Evolutionary conservation across 2,888 invertebrate species (phyloP), one percentile per base, ranked within the genome.

Genomic region (Chymomyza procnemis): DNA sequence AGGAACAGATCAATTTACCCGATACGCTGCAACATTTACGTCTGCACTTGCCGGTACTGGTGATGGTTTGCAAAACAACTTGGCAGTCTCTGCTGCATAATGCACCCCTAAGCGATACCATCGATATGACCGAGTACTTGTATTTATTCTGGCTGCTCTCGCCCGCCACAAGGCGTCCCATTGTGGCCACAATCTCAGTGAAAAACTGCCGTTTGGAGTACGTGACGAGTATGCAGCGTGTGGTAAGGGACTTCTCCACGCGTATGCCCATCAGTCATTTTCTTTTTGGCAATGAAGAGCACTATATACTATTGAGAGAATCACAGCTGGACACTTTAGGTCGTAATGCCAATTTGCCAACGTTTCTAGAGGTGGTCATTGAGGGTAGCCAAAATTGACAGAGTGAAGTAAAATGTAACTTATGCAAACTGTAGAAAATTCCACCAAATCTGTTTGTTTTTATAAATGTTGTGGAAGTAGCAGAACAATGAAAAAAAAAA

Each of bases 71-170:
- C 30, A 57, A 57, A 9, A 66, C 57, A 26, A 69, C 65, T 0
- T 71, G 65, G 71, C 30, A 47, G 26, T 34, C 54, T 4, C 47
- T 67, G 47, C 19, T 67, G 18, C 26, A 4, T 19, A 64, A 48
- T 19, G 14, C 3, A 14, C 1, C 14, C 9, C 6, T 4, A n/a
- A 47, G 0, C 0, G 4, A 16, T n/a, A 46, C 46, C 14, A 4
- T 14, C 14, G 47, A 16, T 1, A 47, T 14, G 47, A 14, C 0
- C 9, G 47, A 21, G 1, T 14, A 58, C 16, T 21, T 71, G 9
- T 71, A 66, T 26, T 21, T 58, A 6, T 54, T 74, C 4, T 74
- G 67, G 68, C 54, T 74, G 41, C 47, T 64, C 19, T 56, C 65
- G 4, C 67, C 74, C 0, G 54, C 21, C 22, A 67, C 67, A 4